phyloP scores from a whole-genome alignment of 2,113 vertebrate genomes.

The Empidonax alnorum region DNA sequence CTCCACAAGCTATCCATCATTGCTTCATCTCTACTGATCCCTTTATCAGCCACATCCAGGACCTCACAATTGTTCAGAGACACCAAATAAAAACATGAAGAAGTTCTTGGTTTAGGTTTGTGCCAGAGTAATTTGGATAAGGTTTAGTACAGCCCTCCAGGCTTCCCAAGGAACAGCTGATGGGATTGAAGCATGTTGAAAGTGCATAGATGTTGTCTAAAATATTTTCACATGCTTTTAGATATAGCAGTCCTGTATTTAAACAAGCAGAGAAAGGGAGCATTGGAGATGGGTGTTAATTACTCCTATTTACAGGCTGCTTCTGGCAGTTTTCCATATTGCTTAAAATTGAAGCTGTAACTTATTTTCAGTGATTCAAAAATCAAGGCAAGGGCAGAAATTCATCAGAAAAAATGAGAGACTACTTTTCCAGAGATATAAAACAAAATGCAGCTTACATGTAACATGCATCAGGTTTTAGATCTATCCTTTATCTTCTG shows the following conservation, averaged over 20 bases:
- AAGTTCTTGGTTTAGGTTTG: background rate
- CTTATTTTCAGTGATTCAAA: background rate
- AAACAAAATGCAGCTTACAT: background rate
- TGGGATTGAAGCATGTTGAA: background rate
- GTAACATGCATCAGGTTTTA: background rate
- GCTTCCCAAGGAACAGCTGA: background rate
- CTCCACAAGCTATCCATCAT: background rate
- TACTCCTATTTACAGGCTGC: background rate
- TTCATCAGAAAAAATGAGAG: background rate
- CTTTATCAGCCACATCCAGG: background rate
- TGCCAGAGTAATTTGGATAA: background rate
- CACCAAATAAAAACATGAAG: background rate
- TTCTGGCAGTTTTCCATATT: background rate
- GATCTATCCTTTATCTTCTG: background rate
- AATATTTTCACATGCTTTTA: background rate
- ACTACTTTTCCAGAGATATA: background rate
- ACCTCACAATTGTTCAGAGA: background rate
- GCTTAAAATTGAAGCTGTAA: background rate
- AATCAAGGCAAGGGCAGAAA: background rate
- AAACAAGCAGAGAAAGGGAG: background rate
- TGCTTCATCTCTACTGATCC: background rate
- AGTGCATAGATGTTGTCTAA: background rate
- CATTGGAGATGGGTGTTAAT: background rate
- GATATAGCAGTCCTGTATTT: background rate
- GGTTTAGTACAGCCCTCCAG: background rate